phyloP scores from a whole-genome alignment of 2,113 vertebrate genomes.

The Cygnus atratus region DNA sequence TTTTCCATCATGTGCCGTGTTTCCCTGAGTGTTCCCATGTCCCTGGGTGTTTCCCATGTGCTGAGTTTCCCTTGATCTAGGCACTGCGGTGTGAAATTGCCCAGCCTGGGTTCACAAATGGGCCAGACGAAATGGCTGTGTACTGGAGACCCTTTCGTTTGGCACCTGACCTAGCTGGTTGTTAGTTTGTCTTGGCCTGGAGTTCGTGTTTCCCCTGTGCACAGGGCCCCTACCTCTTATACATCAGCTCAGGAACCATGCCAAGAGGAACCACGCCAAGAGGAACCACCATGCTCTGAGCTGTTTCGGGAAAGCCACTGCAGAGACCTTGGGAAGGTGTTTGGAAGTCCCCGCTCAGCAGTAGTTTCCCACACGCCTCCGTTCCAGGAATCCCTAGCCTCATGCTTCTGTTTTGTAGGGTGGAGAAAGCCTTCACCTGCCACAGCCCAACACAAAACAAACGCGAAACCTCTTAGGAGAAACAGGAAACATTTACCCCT shows the following conservation, averaged over 20 bases:
- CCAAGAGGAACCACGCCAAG: neutral
- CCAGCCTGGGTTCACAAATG: neutral
- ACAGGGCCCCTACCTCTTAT: rapidly evolving
- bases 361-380: neutral
- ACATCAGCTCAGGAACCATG: neutral
- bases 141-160: neutral
- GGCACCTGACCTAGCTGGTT: neutral
- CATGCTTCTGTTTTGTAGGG: neutral
- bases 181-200: neutral
- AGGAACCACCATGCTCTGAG: neutral
- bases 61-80: neutral
- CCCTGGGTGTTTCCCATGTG: neutral
- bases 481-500: neutral
- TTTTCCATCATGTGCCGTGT: neutral
- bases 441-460: neutral
- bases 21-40: neutral
- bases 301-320: neutral
- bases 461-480: neutral
- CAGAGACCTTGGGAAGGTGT: neutral
- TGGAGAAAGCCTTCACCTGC: neutral
- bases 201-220: neutral
- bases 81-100: neutral
- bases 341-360: neutral
- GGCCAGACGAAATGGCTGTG: neutral
- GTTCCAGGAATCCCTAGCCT: neutral